Conservation (phyloP, 1,140 invertebrate species). For the Lepidostoma basale region DNA sequence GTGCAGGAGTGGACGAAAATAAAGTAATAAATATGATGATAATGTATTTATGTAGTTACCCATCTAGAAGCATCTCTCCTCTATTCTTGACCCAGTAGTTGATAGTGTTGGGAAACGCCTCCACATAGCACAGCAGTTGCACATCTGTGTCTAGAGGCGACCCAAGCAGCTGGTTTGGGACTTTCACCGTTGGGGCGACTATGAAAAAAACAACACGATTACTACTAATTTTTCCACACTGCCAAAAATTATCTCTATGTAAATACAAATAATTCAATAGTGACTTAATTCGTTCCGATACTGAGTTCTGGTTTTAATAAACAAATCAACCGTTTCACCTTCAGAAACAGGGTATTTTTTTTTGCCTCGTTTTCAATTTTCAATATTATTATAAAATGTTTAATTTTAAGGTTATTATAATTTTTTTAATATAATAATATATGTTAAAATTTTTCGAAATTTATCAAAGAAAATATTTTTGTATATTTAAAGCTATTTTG, state of each 20-base stretch:
- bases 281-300: too few relatives aligned
- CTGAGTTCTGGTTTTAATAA: too few relatives aligned
- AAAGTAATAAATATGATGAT: background rate
- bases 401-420: too few relatives aligned
- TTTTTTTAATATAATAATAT: too few relatives aligned
- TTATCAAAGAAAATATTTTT: too few relatives aligned
- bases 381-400: background rate
- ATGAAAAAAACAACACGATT: slow-evolving; percentile 30
- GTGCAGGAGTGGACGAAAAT: background rate
- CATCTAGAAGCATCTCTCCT: slow-evolving; percentile 76
- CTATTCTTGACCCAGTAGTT: slow-evolving; percentile 80
- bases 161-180: slow-evolving; percentile 78
- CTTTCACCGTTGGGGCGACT: slow-evolving; percentile 80
- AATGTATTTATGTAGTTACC: slow-evolving; percentile 59
- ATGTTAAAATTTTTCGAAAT: too few relatives aligned
- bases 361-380: too few relatives aligned
- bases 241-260: too few relatives aligned
- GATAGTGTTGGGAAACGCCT: slow-evolving; percentile 80
- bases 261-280: too few relatives aligned
- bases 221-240: background rate
- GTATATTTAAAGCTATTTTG: too few relatives aligned
- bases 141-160: slow-evolving; percentile 78
- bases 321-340: too few relatives aligned
- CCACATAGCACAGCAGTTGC: slow-evolving; percentile 75
- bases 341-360: too few relatives aligned